phyloP scores from a whole-genome alignment of 1,140 invertebrate species.

The Hylaeus anthracinus region DNA sequence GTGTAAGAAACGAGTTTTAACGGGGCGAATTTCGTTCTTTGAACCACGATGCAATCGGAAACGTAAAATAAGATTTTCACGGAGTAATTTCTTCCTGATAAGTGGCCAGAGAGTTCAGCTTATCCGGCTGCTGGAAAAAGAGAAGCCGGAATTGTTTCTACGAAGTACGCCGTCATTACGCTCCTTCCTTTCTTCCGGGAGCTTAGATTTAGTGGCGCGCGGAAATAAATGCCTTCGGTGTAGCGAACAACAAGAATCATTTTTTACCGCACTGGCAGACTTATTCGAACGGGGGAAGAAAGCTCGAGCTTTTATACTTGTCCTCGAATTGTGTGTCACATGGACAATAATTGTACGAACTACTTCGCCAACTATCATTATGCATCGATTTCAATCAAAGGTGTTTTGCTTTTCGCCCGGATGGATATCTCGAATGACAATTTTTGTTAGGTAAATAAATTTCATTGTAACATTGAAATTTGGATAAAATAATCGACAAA shows the following conservation, averaged over 20 bases:
- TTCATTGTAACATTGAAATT: too few species aligned
- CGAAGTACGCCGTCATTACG: conserved; percentile 54
- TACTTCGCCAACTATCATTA: too few species aligned
- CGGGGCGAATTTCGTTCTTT: background rate
- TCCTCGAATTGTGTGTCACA: conserved; percentile 13
- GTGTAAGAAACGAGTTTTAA: too few species aligned
- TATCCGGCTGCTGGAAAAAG: conserved; percentile 52
- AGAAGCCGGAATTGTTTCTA: conserved; percentile 56
- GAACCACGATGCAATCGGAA: conserved; percentile 23
- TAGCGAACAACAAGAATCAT: conserved; percentile 66
- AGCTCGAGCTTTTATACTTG: conserved; percentile 20
- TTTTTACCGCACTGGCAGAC: conserved; percentile 56
- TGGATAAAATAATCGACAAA: too few species aligned
- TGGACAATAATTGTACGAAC: too few species aligned
- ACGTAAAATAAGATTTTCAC: conserved; percentile 43
- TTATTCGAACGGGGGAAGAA: conserved; percentile 38
- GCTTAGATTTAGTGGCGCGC: conserved; percentile 63
- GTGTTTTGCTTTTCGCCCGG: too few species aligned
- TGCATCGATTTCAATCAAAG: too few species aligned
- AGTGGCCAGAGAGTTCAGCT: conserved; percentile 54
- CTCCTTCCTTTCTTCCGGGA: conserved; percentile 27
- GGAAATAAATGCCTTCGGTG: conserved; percentile 62
- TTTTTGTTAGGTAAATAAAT: too few species aligned
- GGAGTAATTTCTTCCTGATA: conserved; percentile 60
- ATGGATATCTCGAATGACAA: too few species aligned